Evolutionary conservation across 1,140 invertebrate genomes (phyloP).

Genomic region (Amphibalanus amphitrite): DNA sequence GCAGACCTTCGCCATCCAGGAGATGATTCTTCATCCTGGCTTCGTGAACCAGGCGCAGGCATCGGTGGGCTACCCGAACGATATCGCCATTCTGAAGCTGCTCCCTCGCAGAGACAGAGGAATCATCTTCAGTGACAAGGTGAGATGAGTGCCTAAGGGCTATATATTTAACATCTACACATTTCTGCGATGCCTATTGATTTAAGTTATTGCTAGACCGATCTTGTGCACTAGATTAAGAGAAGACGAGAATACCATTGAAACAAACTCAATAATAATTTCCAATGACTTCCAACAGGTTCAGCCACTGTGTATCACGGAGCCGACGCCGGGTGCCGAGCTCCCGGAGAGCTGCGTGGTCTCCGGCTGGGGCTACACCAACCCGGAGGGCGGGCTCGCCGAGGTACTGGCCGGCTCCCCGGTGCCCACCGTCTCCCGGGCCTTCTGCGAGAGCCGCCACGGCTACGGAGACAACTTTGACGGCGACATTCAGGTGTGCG

Average conservation of each 20-base stretch:
- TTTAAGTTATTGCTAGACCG: too few relatives aligned
- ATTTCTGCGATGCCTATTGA: too few relatives aligned
- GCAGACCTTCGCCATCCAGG: neutral
- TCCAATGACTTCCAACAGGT: neutral
- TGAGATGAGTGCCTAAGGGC: neutral
- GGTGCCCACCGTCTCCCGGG: neutral
- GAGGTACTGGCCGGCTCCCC: neutral
- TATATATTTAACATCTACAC: too few relatives aligned
- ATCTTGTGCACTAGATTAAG: too few relatives aligned
- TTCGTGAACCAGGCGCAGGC: neutral
- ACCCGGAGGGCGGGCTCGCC: neutral
- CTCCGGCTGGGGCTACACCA: neutral
- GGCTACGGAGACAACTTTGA: neutral
- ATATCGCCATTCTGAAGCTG: neutral
- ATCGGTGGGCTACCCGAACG: neutral
- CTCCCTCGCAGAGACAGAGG: neutral
- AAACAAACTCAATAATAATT: too few relatives aligned
- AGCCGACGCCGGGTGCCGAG: neutral
- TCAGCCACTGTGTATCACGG: neutral
- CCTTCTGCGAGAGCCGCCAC: neutral
- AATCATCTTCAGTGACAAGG: neutral
- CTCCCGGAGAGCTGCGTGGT: neutral
- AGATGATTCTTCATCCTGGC: neutral
- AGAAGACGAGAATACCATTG: too few relatives aligned
- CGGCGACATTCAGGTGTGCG: neutral